These are phyloP conservation scores for Istiophorus platypterus DNA, from an alignment of 2,113 vertebrate genomes.

Conservation along the genomic window DNA sequence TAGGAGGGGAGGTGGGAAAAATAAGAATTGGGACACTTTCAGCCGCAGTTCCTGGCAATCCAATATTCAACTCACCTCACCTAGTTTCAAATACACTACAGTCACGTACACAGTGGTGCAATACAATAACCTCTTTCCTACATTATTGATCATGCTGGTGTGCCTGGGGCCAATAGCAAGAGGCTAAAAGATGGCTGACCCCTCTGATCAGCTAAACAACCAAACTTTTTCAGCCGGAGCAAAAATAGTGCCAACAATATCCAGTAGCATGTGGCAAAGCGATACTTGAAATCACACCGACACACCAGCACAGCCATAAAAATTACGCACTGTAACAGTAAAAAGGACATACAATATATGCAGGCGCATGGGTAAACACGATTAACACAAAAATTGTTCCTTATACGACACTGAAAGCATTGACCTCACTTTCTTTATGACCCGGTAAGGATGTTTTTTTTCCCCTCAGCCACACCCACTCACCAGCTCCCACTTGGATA, in stretches of 20 bases:
- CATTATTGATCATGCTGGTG: background rate
- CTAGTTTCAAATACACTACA: constrained; percentile 2
- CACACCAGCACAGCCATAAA: background rate
- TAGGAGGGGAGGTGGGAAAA: background rate
- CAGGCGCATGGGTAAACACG: background rate
- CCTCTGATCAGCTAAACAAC: background rate
- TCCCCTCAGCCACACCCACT: constrained; percentile 1
- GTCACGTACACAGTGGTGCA: background rate
- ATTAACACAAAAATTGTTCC: background rate
- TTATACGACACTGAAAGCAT: background rate
- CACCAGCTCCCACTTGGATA: constrained; percentile 15
- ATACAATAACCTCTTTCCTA: background rate
- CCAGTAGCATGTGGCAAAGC: background rate
- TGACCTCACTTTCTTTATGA: constrained; percentile 12
- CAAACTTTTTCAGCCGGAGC: background rate
- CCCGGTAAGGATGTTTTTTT: background rate
- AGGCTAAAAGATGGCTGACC: background rate
- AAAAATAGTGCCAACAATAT: background rate
- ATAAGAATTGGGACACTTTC: constrained; percentile 36
- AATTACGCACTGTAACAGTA: background rate
- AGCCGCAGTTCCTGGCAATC: constrained; percentile 21
- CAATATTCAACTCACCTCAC: constrained; percentile 6
- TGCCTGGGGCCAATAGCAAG: background rate
- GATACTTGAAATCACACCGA: background rate
- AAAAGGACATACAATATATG: background rate